Evolutionary conservation across 37 sponge, comb jelly and placozoan genomes (phyloP).

Genomic region (Eunapius fragilis): DNA sequence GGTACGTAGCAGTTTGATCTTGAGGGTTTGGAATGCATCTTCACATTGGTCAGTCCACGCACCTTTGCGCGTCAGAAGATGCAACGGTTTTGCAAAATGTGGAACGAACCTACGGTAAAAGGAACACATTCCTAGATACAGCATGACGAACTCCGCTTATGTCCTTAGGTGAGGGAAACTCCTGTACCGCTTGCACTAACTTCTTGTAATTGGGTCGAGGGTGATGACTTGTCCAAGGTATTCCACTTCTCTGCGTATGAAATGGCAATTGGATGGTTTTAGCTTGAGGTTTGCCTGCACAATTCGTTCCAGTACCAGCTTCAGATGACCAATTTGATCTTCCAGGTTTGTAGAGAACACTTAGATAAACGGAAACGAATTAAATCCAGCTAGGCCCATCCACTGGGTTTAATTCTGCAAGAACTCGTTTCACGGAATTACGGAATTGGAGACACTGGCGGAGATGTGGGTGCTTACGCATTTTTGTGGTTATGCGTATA

Average conservation of each 20-base stretch:
- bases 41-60: no score
- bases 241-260: constrained; percentile 6
- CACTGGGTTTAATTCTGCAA: constrained; percentile 42
- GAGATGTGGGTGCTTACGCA: constrained; percentile 4
- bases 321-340: constrained; percentile 32
- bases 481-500: neutral
- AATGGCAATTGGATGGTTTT: constrained; percentile 43
- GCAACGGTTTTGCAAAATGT: constrained; percentile 23
- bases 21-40: no score
- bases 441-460: constrained; percentile 10
- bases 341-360: constrained; percentile 35
- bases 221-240: no score
- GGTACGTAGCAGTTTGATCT: no score
- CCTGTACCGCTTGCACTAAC: no score
- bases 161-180: no score
- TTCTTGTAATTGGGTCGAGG: no score
- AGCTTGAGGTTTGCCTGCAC: constrained; percentile 5
- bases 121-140: constrained; percentile 14
- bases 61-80: constrained; percentile 15
- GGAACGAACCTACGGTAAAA: constrained; percentile 25
- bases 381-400: constrained; percentile 26
- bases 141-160: no score
- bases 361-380: constrained; percentile 37
- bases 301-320: constrained; percentile 5
- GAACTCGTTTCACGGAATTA: constrained; percentile 32